phyloP scores from a whole-genome alignment of 2,113 vertebrate genomes.

The Salvelinus namaycush region DNA sequence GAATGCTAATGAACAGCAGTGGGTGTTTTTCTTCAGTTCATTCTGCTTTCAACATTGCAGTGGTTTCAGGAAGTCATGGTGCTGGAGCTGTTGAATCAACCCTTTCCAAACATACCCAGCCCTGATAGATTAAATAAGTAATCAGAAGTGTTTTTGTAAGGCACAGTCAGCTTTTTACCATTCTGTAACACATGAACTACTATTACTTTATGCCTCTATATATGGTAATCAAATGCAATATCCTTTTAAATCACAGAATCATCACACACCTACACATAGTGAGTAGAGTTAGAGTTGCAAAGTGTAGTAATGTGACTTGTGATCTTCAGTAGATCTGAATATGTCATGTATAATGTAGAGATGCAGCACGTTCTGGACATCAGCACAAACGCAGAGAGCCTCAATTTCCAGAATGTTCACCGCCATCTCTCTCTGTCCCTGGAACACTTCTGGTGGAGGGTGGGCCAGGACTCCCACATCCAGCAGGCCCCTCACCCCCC shows the following conservation, averaged over 20 bases:
- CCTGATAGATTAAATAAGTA: conserved; percentile 46
- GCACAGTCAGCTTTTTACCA: conserved; percentile 11
- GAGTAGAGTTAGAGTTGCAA: neutral
- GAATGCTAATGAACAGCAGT: neutral
- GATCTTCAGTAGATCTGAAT: neutral
- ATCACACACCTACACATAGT: neutral
- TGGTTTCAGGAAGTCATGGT: neutral
- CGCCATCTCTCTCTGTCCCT: conserved; percentile 82
- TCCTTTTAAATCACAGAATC: neutral
- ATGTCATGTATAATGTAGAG: conserved; percentile 51
- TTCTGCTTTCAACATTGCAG: neutral
- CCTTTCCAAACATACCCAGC: conserved; percentile 32
- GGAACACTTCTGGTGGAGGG: conserved; percentile 95
- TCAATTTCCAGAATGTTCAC: conserved; percentile 81
- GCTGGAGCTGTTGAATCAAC: neutral
- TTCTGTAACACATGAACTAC: conserved; percentile 48
- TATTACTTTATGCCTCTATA: neutral
- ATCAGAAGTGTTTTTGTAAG: conserved; percentile 31
- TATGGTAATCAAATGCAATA: neutral
- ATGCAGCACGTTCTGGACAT: conserved; percentile 71
- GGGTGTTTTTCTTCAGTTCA: neutral
- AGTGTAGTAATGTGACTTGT: neutral
- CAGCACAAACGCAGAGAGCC: conserved; percentile 74
- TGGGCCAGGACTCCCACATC: conserved; percentile 95
- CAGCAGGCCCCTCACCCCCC: conserved; percentile 87